Base-by-base conservation (phyloP, 2,113 vertebrate genomes). In the Neolamprologus brichardi region DNA sequence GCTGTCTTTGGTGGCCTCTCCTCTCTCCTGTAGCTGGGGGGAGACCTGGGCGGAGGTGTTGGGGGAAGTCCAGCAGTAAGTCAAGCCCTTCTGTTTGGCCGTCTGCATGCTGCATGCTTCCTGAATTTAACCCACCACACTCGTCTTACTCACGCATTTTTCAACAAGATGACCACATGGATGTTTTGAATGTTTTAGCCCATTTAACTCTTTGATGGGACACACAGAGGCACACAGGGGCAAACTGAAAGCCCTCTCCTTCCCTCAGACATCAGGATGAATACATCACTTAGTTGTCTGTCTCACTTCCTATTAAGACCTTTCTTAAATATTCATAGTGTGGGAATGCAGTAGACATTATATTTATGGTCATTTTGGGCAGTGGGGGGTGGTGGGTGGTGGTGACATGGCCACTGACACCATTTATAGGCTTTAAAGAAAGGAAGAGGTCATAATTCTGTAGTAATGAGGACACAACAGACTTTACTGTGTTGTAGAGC, bases 21-120 rank as follows among this genome's bases (percentile, higher is more conserved):
- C 91, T 95, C 78, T 96, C 90, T 95, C 84, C 94, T 98, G 93
- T 97, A 99, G 99, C 97, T 99, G 96, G 99, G 99, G 96, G 98
- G 98, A 97, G 99, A 99, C 96, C 97, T 99, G 96, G 98, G 98
- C 96, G 98, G 98, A 96, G 98, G 98, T 97, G 99, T 99, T 97
- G 99, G 99, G 96, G 99, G 99, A 97, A 99, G 98, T 97, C 98
- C 98, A 96, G 98, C 99, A 97, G 99, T 99, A 99, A 99, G 99
- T 98, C 94, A 46, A 89, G 96, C 94, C 90, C 23, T 82, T 97
- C 96, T 91, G 94, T 96, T 85, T 67, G 72, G 84, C 88, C 34
- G 60, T 86, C 90, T 93, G 91, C 90, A 88, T 86, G 87, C 87
- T 91, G 88, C 90, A 91, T 87, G 93, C 90, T 79, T 51, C 30